phyloP scores from a whole-genome alignment of 2,888 invertebrate species.

The Diadromus collaris region DNA sequence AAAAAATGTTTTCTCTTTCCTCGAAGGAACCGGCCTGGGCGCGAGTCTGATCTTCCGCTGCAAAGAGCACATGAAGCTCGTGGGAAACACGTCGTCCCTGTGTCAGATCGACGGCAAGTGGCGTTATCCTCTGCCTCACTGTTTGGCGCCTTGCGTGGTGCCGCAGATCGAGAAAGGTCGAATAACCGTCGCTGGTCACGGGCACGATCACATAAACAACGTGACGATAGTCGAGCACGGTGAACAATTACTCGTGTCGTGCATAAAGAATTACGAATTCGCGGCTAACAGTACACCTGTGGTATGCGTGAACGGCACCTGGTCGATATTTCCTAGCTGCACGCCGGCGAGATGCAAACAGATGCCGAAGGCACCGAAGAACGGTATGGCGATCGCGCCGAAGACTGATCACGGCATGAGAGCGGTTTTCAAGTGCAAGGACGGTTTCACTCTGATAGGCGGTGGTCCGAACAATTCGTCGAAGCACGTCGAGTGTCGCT shows the following conservation, averaged over 20 bases:
- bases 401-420: slow-evolving; percentile 98
- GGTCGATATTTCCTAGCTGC: slow-evolving; percentile 95
- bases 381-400: slow-evolving; percentile 98
- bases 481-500: slow-evolving; percentile 92
- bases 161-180: slow-evolving; percentile 92
- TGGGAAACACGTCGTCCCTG: slow-evolving; percentile 93
- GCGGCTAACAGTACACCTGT: slow-evolving; percentile 88
- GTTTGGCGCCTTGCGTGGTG: slow-evolving; percentile 96
- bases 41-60: slow-evolving; percentile 97
- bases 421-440: slow-evolving; percentile 96
- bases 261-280: slow-evolving; percentile 93
- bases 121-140: slow-evolving; percentile 96
- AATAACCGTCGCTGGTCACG: slow-evolving; percentile 83
- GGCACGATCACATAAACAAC: slow-evolving; percentile 76
- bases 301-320: slow-evolving; percentile 96
- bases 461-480: slow-evolving; percentile 84
- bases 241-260: slow-evolving; percentile 88
- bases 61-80: slow-evolving; percentile 94
- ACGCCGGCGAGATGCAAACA: slow-evolving; percentile 92
- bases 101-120: slow-evolving; percentile 97
- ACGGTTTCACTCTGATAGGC: slow-evolving; percentile 92
- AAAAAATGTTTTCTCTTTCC: slow-evolving; percentile 17
- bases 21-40: slow-evolving; percentile 91
- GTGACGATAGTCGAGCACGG: slow-evolving; percentile 86
- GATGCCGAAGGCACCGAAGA: slow-evolving; percentile 92